These are phyloP conservation scores for Spisula subtruncata DNA, from an alignment of 2,888 invertebrate genomes.

Conservation along the genomic window DNA sequence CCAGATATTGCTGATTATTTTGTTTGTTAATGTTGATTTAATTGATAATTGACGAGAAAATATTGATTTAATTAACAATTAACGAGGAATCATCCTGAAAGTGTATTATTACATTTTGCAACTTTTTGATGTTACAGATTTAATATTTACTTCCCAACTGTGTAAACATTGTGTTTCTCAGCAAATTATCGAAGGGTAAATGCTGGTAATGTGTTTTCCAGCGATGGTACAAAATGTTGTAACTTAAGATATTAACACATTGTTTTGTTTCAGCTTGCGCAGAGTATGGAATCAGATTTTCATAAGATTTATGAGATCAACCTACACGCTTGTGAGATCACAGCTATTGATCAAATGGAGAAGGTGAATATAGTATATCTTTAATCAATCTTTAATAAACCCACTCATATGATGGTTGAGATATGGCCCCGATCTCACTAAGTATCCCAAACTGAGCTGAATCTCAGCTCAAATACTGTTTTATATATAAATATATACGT, in stretches of 20 bases:
- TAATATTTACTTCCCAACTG: background rate
- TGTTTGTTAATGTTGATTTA: slow-evolving; percentile 4
- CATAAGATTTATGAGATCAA: slow-evolving; percentile 82
- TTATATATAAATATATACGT: too few relatives aligned
- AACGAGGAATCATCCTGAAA: background rate
- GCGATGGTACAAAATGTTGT: background rate
- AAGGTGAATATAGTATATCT: slow-evolving; percentile 69
- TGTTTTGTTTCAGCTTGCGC: slow-evolving; percentile 75
- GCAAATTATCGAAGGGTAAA: background rate
- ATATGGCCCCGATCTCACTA: too few relatives aligned
- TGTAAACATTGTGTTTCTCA: background rate
- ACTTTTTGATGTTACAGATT: background rate
- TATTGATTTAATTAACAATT: slow-evolving; percentile 2
- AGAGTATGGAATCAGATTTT: slow-evolving; percentile 81
- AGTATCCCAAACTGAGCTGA: too few relatives aligned
- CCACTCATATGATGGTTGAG: too few relatives aligned
- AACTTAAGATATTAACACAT: background rate
- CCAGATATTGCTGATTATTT: background rate
- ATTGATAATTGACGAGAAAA: background rate
- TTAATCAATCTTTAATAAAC: background rate
- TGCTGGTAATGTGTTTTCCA: background rate
- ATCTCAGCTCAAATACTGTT: too few relatives aligned
- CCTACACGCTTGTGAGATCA: slow-evolving; percentile 80
- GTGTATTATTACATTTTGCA: background rate
- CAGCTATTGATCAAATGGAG: slow-evolving; percentile 78